Base-by-base conservation (phyloP, 2,888 invertebrate species). In the Tenthredo distinguenda region DNA sequence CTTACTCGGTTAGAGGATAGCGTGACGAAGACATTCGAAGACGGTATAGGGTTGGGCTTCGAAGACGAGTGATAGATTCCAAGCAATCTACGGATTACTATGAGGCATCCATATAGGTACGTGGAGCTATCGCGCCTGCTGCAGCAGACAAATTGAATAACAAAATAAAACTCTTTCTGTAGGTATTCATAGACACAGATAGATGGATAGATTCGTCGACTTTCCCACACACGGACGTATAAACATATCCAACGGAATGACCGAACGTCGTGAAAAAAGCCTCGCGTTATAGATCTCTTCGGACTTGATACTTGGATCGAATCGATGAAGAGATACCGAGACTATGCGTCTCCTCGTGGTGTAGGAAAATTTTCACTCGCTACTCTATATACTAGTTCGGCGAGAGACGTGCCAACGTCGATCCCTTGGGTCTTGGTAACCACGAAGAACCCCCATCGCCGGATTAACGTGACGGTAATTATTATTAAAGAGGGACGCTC, bases 381-480 rank as follows among this genome's bases (percentile, higher is more conserved):
- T 77, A n/a, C 21, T 9, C 10, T 26, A 12, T n/a, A 26, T 18
- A 74, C 55, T 47, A 74, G 77, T 47, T 62, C n/a, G 5, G 34
- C 74, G 47, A 31, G 74, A 77, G 55, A 81, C 47, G 81, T 81
- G 81, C 62, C 62, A 50, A 81, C 81, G 81, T 81, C n/a, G 81
- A 81, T 81, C 81, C 81, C 81, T 21, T 21, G 58, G 81, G 81
- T 50, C 21, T 21, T 50, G 58, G 37, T 81, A 26, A 62, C 62
- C 81, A 62, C 31, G 62, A 81, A 37, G 62, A 81, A 81, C 81
- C 81, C 58, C 58, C 40, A 31, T 58, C 62, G 81, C 21, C 37
- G 81, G 81, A 81, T 81, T 81, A 81, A 81, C 81, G 81, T 81
- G 81, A 81, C 81, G 81, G 81, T 81, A 81, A 81, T 81, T 81